A percentile compares a stretch with the other conserved stretches of the same genome.
Conservation (phyloP, 2,797 vertebrate species). For the Coregonus ussuriensis region DNA sequence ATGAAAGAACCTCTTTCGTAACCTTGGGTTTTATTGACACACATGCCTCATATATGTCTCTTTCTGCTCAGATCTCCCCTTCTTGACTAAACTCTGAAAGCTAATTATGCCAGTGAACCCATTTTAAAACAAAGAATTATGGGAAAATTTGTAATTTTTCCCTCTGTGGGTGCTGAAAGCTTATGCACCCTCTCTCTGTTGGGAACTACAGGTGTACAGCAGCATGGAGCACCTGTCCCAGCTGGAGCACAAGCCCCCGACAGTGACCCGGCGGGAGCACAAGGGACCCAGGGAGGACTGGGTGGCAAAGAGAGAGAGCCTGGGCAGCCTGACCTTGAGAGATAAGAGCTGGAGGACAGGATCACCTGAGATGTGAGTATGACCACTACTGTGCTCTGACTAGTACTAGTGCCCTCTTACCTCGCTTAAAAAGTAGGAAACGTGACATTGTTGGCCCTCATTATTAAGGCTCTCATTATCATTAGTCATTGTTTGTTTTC, state of each 20-base stretch:
- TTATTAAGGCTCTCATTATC: too few species aligned
- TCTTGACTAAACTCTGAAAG: neutral
- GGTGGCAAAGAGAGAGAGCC: constrained; percentile 82
- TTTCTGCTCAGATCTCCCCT: neutral
- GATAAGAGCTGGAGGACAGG: constrained; percentile 89
- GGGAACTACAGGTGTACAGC: constrained; percentile 83
- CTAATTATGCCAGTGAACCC: neutral
- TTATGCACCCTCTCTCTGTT: neutral
- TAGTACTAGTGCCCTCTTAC: neutral
- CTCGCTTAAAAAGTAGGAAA: neutral
- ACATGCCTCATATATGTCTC: neutral
- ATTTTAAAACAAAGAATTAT: too few species aligned
- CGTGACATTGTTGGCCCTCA: too few species aligned
- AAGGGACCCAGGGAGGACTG: constrained; percentile 84
- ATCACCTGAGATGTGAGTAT: constrained; percentile 84
- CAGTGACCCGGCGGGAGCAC: constrained; percentile 80
- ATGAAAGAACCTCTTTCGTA: neutral
- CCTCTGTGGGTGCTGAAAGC: neutral
- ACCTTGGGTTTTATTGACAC: neutral
- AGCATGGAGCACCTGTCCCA: constrained; percentile 94
- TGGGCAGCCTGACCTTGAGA: constrained; percentile 83
- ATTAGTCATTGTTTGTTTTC: neutral
- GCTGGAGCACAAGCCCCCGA: constrained; percentile 83
- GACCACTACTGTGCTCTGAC: neutral
- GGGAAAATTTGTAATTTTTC: too few species aligned